Evolutionary conservation across 2,797 vertebrate species (phyloP).

Genomic region (Menidia menidia): DNA sequence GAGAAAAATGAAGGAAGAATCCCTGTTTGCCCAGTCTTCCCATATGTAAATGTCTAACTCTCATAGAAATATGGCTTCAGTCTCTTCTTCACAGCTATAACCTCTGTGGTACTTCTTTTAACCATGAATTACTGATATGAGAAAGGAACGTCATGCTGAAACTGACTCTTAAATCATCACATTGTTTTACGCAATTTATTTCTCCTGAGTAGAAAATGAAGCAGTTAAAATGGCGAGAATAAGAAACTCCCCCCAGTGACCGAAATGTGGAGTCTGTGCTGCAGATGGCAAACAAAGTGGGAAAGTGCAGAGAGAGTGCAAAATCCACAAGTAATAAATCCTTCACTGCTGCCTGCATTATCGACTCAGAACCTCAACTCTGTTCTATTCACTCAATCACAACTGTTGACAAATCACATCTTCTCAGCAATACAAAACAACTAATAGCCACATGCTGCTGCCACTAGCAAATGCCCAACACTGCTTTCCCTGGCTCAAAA

Average conservation of each 20-base stretch:
- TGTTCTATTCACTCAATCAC: conserved; percentile 30
- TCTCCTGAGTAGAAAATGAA: conserved; percentile 2
- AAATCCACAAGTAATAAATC: conserved; percentile 54
- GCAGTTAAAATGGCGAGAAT: background rate
- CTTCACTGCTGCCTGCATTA: conserved; percentile 49
- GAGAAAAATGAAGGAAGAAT: conserved; percentile 26
- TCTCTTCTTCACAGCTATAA: background rate
- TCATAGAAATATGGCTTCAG: conserved; percentile 5
- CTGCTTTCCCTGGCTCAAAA: background rate
- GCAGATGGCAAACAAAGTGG: conserved; percentile 37
- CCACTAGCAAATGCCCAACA: conserved; percentile 9
- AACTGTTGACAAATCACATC: conserved; percentile 20
- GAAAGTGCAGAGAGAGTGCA: conserved; percentile 10
- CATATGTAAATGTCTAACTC: conserved; percentile 1
- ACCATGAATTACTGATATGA: background rate
- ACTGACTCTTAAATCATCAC: background rate
- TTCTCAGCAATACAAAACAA: conserved; percentile 2
- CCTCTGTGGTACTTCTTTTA: background rate
- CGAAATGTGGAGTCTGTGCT: conserved; percentile 59
- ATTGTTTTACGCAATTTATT: background rate
- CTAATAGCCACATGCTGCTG: conserved; percentile 16
- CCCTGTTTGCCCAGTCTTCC: conserved; percentile 8
- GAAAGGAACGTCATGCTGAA: background rate
- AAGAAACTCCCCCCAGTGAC: conserved; percentile 52
- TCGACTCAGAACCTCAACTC: conserved; percentile 45